A percentile compares a stretch with the other conserved stretches of the same genome.
phyloP scores from a whole-genome alignment of 2,113 vertebrate genomes.

The Platysteira castanea region DNA sequence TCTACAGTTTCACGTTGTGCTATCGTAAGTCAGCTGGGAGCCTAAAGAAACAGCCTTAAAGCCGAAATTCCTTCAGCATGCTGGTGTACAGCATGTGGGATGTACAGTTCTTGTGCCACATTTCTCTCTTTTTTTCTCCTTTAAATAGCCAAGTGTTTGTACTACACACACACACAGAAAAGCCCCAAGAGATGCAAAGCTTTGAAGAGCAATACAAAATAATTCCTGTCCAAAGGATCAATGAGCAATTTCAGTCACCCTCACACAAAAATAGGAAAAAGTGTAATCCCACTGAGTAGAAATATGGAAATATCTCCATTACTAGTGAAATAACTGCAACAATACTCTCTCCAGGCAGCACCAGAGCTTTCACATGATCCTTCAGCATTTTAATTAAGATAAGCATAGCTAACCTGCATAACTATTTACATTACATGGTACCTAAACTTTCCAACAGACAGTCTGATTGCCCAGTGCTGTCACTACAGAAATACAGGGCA shows the following conservation, averaged over 20 bases:
- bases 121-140: background rate
- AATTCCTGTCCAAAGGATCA: background rate
- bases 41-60: background rate
- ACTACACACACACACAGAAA: background rate
- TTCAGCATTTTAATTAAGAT: background rate
- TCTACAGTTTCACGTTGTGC: background rate
- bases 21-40: background rate
- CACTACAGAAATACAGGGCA: rapidly evolving
- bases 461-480: background rate
- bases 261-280: background rate
- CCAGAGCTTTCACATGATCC: background rate
- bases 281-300: background rate
- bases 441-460: background rate
- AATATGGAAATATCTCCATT: background rate
- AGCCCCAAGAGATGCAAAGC: background rate
- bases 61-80: background rate
- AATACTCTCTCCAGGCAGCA: background rate
- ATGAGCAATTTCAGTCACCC: background rate
- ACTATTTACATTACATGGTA: background rate
- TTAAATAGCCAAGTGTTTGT: background rate
- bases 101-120: background rate
- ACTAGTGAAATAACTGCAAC: background rate
- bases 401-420: background rate
- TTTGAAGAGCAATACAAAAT: background rate
- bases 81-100: background rate